Percentiles rank a stretch among this genome's conserved stretches.
Conservation (phyloP, 2,888 invertebrate species). For the Furcula furcula region DNA sequence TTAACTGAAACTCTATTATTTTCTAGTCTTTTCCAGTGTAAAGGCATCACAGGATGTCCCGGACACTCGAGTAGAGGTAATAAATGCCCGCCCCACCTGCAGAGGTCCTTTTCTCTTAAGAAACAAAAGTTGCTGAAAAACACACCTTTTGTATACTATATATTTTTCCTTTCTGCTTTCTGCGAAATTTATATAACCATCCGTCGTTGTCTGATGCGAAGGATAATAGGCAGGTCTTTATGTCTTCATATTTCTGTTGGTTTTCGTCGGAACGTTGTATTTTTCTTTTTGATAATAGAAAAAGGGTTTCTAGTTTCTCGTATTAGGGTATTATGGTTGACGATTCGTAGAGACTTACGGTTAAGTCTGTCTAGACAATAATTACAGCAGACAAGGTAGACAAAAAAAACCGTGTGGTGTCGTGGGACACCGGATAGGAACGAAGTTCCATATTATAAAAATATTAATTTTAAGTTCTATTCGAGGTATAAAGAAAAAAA, state of each 20-base stretch:
- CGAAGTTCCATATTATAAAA: no score
- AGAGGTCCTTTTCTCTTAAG: conserved; percentile 45
- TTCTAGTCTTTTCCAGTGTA: no score
- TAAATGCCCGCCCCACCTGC: conserved; percentile 42
- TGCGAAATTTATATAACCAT: conserved; percentile 31
- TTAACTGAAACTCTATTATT: no score
- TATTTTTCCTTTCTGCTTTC: conserved; percentile 9
- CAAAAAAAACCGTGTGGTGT: no score
- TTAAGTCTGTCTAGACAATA: no score
- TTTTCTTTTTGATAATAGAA: not conserved
- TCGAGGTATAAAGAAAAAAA: no score
- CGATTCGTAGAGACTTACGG: no score
- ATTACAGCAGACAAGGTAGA: no score
- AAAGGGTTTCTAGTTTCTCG: no score
- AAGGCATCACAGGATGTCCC: conserved; percentile 2
- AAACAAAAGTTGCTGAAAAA: conserved; percentile 43
- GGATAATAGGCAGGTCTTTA: not conserved
- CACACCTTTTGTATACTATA: conserved; percentile 33
- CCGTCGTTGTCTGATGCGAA: conserved; percentile 19
- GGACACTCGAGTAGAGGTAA: conserved; percentile 37
- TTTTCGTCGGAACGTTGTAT: not conserved
- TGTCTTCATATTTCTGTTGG: not conserved
- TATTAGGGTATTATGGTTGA: no score
- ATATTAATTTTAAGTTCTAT: no score
- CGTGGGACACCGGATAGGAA: no score